Evolutionary conservation across 1,140 invertebrate genomes (phyloP).

Genomic region (Arion vulgaris): DNA sequence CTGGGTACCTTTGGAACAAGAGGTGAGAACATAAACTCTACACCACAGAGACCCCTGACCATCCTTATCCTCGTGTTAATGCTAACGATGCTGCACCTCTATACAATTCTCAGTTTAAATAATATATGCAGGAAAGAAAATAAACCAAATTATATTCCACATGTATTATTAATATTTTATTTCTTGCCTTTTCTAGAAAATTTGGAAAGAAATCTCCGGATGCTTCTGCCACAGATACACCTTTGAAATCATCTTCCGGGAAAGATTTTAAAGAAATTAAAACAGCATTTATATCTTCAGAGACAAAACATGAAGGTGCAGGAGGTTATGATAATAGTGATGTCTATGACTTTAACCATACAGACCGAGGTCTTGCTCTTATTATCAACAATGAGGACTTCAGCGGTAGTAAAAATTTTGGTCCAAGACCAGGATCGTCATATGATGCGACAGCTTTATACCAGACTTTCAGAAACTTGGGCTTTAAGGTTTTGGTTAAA

Average conservation of each 20-base stretch:
- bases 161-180: no score
- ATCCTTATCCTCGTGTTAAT: no score
- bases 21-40: no score
- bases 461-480: slow-evolving; percentile 79
- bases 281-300: neutral
- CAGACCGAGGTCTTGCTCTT: slow-evolving; percentile 83
- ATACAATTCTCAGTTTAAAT: no score
- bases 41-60: no score
- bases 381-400: slow-evolving; percentile 90
- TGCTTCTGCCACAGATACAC: neutral
- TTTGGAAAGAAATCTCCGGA: no score
- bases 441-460: slow-evolving; percentile 73
- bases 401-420: slow-evolving; percentile 71
- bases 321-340: slow-evolving; percentile 26
- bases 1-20: no score
- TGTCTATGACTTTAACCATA: slow-evolving; percentile 88
- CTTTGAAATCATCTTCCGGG: neutral
- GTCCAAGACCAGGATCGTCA: slow-evolving; percentile 81
- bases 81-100: no score
- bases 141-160: no score
- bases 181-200: no score
- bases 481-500: slow-evolving; percentile 80
- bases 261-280: neutral
- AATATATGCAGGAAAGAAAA: no score
- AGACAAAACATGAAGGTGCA: neutral